Evolutionary conservation across 2,888 invertebrate genomes (phyloP).

Genomic region (Leptothorax acervorum): DNA sequence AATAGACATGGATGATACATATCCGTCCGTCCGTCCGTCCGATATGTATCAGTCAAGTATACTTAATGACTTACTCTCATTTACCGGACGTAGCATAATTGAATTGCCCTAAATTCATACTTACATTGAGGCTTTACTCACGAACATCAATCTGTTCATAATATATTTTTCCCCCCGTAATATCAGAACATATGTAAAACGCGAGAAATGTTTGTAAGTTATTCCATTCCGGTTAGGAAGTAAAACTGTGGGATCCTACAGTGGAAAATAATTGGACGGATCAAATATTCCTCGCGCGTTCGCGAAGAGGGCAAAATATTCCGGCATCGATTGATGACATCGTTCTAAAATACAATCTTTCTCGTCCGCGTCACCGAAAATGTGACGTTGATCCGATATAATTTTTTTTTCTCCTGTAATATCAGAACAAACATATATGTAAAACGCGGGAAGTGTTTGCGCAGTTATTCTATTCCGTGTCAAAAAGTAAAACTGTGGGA

Average conservation of each 20-base stretch:
- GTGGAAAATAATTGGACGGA: not conserved
- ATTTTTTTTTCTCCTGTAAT: not conserved
- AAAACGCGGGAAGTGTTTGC: not conserved
- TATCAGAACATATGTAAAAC: not conserved
- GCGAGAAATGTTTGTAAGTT: not conserved
- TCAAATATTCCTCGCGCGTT: slow-evolving; percentile 6
- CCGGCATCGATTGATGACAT: slow-evolving; percentile 1
- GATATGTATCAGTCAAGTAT: slow-evolving; percentile 29
- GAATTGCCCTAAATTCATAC: slow-evolving; percentile 32
- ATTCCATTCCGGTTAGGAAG: not conserved
- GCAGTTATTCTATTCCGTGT: not conserved
- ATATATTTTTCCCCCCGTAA: not conserved
- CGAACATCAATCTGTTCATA: not conserved
- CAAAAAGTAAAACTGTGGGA: not conserved
- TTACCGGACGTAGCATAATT: slow-evolving; percentile 8
- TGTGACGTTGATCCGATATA: slow-evolving; percentile 6
- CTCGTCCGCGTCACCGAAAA: not conserved
- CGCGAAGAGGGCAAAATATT: slow-evolving; percentile 5
- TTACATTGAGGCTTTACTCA: not conserved
- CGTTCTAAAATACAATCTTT: not conserved
- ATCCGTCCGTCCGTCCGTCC: not conserved
- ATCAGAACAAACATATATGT: not conserved
- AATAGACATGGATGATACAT: slow-evolving; percentile 18
- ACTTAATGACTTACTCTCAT: slow-evolving; percentile 10
- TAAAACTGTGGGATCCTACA: not conserved